Evolutionary conservation across 2,113 vertebrate genomes (phyloP), one percentile per base, ranked within the genome.

Genomic region (Ammodytes marinus): DNA sequence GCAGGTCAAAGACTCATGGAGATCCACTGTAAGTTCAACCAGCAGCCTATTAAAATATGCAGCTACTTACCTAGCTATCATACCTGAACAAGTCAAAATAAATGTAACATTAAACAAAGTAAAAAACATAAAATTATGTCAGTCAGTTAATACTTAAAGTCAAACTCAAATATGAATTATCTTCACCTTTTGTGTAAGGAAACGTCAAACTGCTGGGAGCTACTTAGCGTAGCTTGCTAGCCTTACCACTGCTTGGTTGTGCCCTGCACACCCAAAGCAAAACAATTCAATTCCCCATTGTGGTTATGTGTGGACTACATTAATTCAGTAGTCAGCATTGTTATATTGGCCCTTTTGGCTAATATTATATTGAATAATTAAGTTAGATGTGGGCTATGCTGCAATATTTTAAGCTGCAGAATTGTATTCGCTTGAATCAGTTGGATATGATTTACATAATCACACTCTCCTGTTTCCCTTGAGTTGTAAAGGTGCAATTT

Each of bases 1-100:
- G 87, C 94, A 93, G 92, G 92, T 91, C 93, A 93, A 79, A 92
- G 94, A 94, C 89, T 87, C 91, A 47, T 91, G 89, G 92, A 92
- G 90, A 93, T 85, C 40, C 84, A 88, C 91, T 90, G 94, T 95
- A 94, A 95, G 93, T 95, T 83, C 69, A 73, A 85, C 87, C 79
- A 58, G 82, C 64, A 59, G 85, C 83, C 40, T 59, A n/a, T 70
- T 45, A 27, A 85, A 79, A 57, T 68, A 73, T 85, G 78, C 72
- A 52, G 71, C 83, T 77, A 85, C 74, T 70, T 69, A 19, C 81
- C 78, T 73, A 70, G 4, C 55, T 37, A n/a, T 52, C 1, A 63
- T 12, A 43, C 70, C 35, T 61, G 5, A 43, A 50, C 14, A 35
- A 4, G 6, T 10, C 14, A 1, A 50, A 57, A 9, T n/a, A 37